A percentile compares a stretch with the other conserved stretches of the same genome.
Evolutionary conservation across 1,140 invertebrate species (phyloP).

Genomic region (Pogonus chalceus): DNA sequence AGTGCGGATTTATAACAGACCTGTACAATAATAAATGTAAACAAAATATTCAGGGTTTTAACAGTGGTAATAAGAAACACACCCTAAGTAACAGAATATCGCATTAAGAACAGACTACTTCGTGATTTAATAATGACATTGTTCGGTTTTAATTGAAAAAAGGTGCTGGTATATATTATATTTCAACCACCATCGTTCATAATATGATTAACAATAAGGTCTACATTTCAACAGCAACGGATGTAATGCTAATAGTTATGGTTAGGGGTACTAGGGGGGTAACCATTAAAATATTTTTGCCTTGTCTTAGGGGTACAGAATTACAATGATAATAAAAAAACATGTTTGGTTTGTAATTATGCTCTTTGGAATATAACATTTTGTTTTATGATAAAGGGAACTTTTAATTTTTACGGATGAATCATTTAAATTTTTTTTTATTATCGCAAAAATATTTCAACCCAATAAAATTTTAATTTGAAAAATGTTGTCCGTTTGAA

Average conservation of each 20-base stretch:
- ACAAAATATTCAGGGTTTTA: neutral
- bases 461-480: too few species aligned
- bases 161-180: neutral
- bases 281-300: too few species aligned
- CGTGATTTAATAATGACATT: slow-evolving; percentile 7
- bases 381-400: too few species aligned
- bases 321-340: neutral
- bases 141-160: slow-evolving; percentile 6
- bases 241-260: neutral
- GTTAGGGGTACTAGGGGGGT: too few species aligned
- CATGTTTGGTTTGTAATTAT: neutral
- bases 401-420: too few species aligned
- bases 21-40: slow-evolving; percentile 1
- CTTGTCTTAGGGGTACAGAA: neutral
- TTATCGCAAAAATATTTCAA: too few species aligned
- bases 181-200: neutral
- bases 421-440: too few species aligned
- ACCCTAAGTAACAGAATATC: slow-evolving; percentile 1
- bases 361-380: neutral
- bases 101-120: neutral
- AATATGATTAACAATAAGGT: neutral
- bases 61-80: neutral
- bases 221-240: neutral
- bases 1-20: neutral
- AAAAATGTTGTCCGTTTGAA: too few species aligned